Conservation (phyloP, 2,113 vertebrate species). For the Alligator sinensis region DNA sequence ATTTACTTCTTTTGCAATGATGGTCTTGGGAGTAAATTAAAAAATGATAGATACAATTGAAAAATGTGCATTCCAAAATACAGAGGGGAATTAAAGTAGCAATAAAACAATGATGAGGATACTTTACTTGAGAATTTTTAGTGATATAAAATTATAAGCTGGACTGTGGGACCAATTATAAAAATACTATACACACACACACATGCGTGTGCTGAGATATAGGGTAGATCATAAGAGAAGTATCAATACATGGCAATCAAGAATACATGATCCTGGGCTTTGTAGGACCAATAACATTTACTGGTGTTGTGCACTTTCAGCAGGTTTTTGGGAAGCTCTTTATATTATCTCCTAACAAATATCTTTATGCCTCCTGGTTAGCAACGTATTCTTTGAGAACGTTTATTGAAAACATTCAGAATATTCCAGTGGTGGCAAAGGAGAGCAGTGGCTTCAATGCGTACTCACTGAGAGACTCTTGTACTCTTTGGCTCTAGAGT, state of each 20-base stretch:
- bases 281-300: neutral
- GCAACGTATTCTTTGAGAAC: neutral
- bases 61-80: constrained; percentile 12
- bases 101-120: neutral
- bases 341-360: neutral
- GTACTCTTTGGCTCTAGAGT: neutral
- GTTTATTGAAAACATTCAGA: neutral
- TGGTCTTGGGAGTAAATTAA: constrained; percentile 36
- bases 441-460: neutral
- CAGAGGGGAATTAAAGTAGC: neutral
- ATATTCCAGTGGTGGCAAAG: neutral
- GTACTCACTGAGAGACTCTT: neutral
- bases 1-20: constrained; percentile 24
- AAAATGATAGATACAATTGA: constrained; percentile 40
- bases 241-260: constrained; percentile 12
- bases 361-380: neutral
- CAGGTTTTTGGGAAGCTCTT: neutral
- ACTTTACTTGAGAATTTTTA: neutral
- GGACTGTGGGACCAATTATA: neutral
- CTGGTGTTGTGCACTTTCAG: neutral
- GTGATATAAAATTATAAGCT: neutral
- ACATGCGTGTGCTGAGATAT: neutral
- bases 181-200: neutral
- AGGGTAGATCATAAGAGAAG: neutral
- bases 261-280: neutral